Base-by-base conservation (phyloP, 1,140 invertebrate genomes). In the Nylanderia fulva region DNA sequence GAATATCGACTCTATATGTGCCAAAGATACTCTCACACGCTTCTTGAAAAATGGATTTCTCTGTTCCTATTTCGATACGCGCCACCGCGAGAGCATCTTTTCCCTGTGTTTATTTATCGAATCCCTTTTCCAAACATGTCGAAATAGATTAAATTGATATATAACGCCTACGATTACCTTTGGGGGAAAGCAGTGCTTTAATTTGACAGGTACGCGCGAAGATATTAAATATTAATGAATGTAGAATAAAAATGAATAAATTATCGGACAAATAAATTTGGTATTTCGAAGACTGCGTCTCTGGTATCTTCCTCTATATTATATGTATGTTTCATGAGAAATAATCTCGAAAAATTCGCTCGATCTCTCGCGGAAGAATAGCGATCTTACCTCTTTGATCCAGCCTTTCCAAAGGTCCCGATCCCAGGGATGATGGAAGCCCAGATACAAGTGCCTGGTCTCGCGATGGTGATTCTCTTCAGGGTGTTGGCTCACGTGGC, bases 381-480 rank as follows among this genome's bases (percentile, higher is more conserved):
- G 66, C 18, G 3, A 15, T 48, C 89, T 92, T 93, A 96, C 96
- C 95, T 96, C 94, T 92, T 95, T 95, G 18, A 96, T 91, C 96
- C 96, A 96, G 72, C 91, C 91, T 56, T 95, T 95, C 96, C 96
- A 96, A 85, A 96, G 93, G 77, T 96, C 96, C 75, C 96, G 93
- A 88, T 96, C 96, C 96, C 96, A 96, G 48, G 95, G 93, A 74
- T 96, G 95, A 82, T 95, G 95, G 88, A 96, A 96, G 36, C 96
- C 96, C 0, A 96, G 94, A 87, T 96, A 96, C 11, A 96, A 90
- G 87, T 95, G 94, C 39, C 94, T 90, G 18, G 92, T 92, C 71
- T 94, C 94, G 15, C 91, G 89, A 76, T 93, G 93, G 88, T 91
- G 91, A 74, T 88, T 84, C 61, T 92, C 91, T 75, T 90, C 89